Evolutionary conservation across 2,888 invertebrate species (phyloP), one percentile per base, ranked within the genome.

Genomic region (Drosophila glabriapex): DNA sequence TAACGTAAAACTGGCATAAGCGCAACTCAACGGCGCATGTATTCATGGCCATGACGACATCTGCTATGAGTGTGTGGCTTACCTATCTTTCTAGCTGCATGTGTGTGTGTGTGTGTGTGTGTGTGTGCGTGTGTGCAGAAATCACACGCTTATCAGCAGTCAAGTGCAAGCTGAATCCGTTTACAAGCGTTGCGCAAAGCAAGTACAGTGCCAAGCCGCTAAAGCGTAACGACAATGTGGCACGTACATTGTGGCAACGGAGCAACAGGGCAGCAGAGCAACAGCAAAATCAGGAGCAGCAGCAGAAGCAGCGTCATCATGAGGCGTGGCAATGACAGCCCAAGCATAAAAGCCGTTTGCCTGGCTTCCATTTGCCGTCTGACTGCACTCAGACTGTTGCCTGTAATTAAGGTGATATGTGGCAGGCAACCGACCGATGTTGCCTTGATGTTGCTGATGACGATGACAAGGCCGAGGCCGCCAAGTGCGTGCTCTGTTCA

Each of bases 401-500:
- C 91, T 89, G 91, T 90, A 91, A 90, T 90, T 91, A 90, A 90
- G 89, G 89, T 90, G 89, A 91, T 89, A 87, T 89, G 88, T 82
- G 78, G 85, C 88, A 83, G 78, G 70, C 88, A 91, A 72, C 74
- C 78, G 66, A 80, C 83, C 80, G 77, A 83, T 16, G 25, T 16
- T 46, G 46, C 16, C 68, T 72, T 86, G 52, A 69, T 76, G 64
- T 35, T 66, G 50, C 63, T 56, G 46, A 68, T 70, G 68, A 22
- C 70, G 35, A 35, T 59, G 39, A 66, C 60, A n/a, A 10, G 22
- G 22, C 43, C 31, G 31, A 58, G 68, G 56, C 77, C 72, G 68
- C 69, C 75, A 83, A 86, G 79, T 89, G 90, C 86, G 81, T 86
- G 74, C 74, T 77, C 68, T 71, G 73, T 82, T 75, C 76, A 70